These are phyloP conservation scores for Pseudoips prasinana DNA, from an alignment of 2,888 invertebrate species.

Conservation along the genomic window DNA sequence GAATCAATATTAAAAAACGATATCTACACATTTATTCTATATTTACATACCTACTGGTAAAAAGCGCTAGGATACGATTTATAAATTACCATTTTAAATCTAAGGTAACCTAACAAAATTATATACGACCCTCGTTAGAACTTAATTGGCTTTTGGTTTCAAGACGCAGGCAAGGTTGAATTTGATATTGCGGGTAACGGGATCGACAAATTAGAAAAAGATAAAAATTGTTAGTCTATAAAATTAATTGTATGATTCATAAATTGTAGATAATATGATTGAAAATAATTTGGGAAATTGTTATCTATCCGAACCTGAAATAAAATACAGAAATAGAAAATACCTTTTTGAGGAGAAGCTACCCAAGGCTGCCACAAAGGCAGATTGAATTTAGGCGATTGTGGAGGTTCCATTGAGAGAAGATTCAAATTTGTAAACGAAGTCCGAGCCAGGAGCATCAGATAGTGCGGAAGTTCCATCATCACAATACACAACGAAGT, in stretches of 20 bases:
- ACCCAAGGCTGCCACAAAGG: slow-evolving; percentile 79
- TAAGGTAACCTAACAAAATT: slow-evolving; percentile 12
- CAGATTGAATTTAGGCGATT: slow-evolving; percentile 76
- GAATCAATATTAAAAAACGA: too few relatives aligned
- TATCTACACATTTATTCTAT: too few relatives aligned
- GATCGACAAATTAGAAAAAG: too few relatives aligned
- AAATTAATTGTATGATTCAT: too few relatives aligned
- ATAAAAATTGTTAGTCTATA: too few relatives aligned
- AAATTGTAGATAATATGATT: too few relatives aligned
- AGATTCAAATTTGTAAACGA: slow-evolving; percentile 57
- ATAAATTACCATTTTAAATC: slow-evolving; percentile 13
- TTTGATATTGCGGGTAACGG: slow-evolving; percentile 15
- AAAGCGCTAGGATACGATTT: too few relatives aligned
- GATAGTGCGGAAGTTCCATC: slow-evolving; percentile 76
- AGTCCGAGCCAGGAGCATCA: slow-evolving; percentile 68
- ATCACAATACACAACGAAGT: slow-evolving; percentile 51
- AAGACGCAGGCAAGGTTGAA: slow-evolving; percentile 13
- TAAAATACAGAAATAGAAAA: too few relatives aligned
- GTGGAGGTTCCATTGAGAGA: slow-evolving; percentile 74
- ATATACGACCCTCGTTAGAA: slow-evolving; percentile 1
- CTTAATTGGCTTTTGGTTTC: slow-evolving; percentile 28
- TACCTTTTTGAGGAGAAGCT: slow-evolving; percentile 68
- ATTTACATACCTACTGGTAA: too few relatives aligned
- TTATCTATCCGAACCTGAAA: too few relatives aligned
- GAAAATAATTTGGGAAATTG: too few relatives aligned